Evolutionary conservation across 2,888 invertebrate genomes (phyloP), one percentile per base, ranked within the genome.

Genomic region (Drosophila prolongata): DNA sequence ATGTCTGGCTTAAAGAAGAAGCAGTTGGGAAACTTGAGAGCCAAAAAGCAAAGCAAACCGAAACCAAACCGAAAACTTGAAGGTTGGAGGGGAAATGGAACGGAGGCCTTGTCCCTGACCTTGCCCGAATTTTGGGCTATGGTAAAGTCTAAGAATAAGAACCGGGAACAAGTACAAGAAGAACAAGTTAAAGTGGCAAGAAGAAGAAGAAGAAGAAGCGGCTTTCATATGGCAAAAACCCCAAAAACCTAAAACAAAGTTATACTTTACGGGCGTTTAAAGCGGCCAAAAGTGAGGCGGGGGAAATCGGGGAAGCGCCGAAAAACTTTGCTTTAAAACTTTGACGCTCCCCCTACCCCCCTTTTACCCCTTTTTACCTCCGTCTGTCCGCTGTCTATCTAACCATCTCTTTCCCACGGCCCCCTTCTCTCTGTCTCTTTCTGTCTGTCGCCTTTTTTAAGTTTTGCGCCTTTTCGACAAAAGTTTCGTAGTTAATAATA

Each of bases 191-290:
- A 66, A 66, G 65, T 65, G 65, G 52, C 50, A 54, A 38, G 46
- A 34, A 42, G 57, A 27, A 54, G 49, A 27, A 54, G 49, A 16
- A 16, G 16, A 49, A 34, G 56, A n/a, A 40, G 53, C 46, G 52
- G 44, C 44, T 49, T 49, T 49, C 49, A 49, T 49, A 49, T 49
- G 57, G 57, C 54, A 69, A 71, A 84, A 89, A 87, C 79, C 80
- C 87, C 84, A 80, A 89, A 84, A 89, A 89, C 87, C 85, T 87
- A 86, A 89, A 87, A 89, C 88, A 87, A 87, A 87, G 86, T 87
- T 86, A 76, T 85, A 87, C 82, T 80, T 87, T 85, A 80, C 88
- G 80, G 88, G 77, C 83, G 79, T 70, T 86, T 86, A 85, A 56
- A 69, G 77, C 60, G 68, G 56, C 14, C 38, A 43, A 40, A 42